Evolutionary conservation across 2,888 invertebrate species (phyloP), one percentile per base, ranked within the genome.

Genomic region (Drosophila subsilvestris): DNA sequence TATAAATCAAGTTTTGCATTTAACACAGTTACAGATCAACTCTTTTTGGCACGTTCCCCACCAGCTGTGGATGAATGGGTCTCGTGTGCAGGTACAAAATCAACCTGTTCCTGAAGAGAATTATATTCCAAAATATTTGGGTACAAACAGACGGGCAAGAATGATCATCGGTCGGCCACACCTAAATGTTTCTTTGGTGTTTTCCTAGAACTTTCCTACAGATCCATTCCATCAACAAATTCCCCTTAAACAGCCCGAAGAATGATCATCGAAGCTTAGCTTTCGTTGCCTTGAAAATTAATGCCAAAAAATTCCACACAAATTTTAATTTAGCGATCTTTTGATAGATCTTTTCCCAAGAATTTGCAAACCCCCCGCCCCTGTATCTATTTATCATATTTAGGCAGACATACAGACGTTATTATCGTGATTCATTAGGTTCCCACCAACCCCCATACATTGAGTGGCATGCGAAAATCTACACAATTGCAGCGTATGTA

Each of bases 381-480:
- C 12, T 32, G n/a, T 29, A 32, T 9, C 69, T 57, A 66, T 55
- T 66, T 69, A 66, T 66, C 66, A 66, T 66, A 69, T 66, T 66
- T 66, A 29, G 66, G 58, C 22, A 43, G 49, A 66, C 43, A 69
- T 7, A n/a, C 37, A 2, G 37, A 27, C 27, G 7, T 55, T 42
- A 25, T 55, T 42, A 25, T 66, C 69, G 69, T 66, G 65, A 66
- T 48, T 68, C 65, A 66, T 68, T 18, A 10, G 68, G 48, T 70
- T 70, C 73, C 73, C 70, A 70, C 37, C 71, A 25, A 25, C 25
- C 20, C 3, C 20, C 25, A 55, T 63, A 54, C 54, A 73, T 42
- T 67, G 76, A 86, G 56, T 74, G 85, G 74, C 81, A 75, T 81
- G 81, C 60, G 81, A 81, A 86, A 58, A 66, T 54, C 18, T 48